Evolutionary conservation across 2,888 invertebrate genomes (phyloP), one percentile per base, ranked within the genome.

Genomic region (Ophraella communa): DNA sequence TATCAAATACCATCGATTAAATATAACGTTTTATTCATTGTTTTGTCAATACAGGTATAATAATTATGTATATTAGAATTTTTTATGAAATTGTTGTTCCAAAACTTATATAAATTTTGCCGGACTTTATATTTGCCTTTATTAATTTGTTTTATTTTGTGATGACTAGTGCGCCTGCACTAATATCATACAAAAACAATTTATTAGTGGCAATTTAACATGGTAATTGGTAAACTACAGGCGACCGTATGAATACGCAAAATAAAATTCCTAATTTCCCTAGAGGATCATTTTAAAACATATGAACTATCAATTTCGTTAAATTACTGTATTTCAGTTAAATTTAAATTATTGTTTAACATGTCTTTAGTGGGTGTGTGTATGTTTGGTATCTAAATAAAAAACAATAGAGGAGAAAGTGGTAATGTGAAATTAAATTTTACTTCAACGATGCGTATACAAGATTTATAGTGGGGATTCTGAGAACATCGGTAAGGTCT

Each of bases 221-320:
- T 7, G 33, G 4, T 14, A 4, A 39, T 17, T 17, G 14, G 35
- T 2, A 35, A 35, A 4, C 35, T 8, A 14, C 17, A 2, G 3
- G 14, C 4, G 4, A 3, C 35, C 1, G 3, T 35, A n/a, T 51
- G 17, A 27, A 11, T 51, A 52, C 27, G 44, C 39, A 58, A 35
- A 54, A 62, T 63, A n/a, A 62, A 62, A 66, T 66, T 62, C 59
- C 55, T 55, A 23, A 62, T 66, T 59, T 66, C 62, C 59, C 66
- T 30, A 24, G 66, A 57, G 65, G 53, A 7, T 58, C 27, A 51
- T 44, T 51, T 17, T 17, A 52, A 54, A 60, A 52, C 52, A 53
- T 52, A 44, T 44, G 49, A 51, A 49, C 55, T 64, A 64, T 64
- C 58, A 55, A 64, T 60, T 64, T 53, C 49, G 53, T 62, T 51